Conservation (phyloP, 2,113 vertebrate genomes). For the Mesitornis unicolor region DNA sequence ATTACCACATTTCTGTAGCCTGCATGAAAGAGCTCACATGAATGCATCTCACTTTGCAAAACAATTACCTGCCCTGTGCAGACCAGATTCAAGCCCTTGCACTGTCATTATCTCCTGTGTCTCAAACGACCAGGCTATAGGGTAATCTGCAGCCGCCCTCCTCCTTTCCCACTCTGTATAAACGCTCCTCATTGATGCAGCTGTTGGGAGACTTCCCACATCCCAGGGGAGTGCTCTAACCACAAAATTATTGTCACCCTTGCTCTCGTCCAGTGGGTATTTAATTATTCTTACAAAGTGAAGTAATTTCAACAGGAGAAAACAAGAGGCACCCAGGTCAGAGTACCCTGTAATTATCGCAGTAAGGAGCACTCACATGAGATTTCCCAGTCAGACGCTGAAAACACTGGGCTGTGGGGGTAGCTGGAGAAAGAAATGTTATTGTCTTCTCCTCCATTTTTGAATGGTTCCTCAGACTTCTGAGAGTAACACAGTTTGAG, state of each 20-base stretch:
- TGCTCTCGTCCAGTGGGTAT: slow-evolving; percentile 23
- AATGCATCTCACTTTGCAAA: neutral
- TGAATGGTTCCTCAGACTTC: neutral
- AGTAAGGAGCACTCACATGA: neutral
- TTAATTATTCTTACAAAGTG: slow-evolving; percentile 57
- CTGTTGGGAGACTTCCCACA: slow-evolving; percentile 21
- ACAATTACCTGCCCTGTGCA: neutral
- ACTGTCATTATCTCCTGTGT: neutral
- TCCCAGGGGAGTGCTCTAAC: neutral
- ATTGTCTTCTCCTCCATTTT: neutral
- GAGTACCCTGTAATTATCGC: slow-evolving; percentile 31
- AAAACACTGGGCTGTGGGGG: neutral
- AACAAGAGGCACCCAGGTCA: slow-evolving; percentile 11
- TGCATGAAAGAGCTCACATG: neutral
- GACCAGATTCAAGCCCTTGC: neutral
- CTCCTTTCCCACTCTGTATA: neutral
- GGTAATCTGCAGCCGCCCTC: neutral
- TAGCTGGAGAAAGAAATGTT: neutral
- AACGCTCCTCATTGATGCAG: neutral
- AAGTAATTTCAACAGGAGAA: slow-evolving; percentile 38
- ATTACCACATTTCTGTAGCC: neutral
- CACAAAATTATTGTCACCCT: slow-evolving; percentile 33
- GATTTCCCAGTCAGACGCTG: neutral
- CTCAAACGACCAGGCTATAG: neutral
- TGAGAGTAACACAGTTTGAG: neutral